Evolutionary conservation across 2,888 invertebrate genomes (phyloP).

Genomic region (Limnephilus lunatus): DNA sequence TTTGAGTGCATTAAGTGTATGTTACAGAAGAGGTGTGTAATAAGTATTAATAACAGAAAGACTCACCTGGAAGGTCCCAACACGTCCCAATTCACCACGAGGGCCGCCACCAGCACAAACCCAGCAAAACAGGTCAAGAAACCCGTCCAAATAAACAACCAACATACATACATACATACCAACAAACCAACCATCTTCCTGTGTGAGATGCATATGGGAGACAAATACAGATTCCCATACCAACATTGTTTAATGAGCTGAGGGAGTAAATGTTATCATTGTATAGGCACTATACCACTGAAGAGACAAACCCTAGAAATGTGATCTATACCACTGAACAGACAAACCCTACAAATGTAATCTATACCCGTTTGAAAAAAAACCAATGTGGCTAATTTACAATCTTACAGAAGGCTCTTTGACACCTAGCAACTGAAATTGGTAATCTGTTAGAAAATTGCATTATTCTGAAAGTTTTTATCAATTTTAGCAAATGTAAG

Average conservation of each 20-base stretch:
- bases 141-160: conserved; percentile 10
- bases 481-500: neutral
- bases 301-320: neutral
- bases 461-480: neutral
- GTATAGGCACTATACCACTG: neutral
- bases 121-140: conserved; percentile 11
- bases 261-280: neutral
- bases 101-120: conserved; percentile 62
- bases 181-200: neutral
- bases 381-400: neutral
- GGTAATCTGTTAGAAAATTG: too few species aligned
- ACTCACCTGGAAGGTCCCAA: conserved; percentile 62
- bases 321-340: neutral
- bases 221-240: neutral
- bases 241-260: neutral
- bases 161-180: neutral
- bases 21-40: neutral
- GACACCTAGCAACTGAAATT: too few species aligned
- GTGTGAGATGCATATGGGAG: neutral
- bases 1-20: neutral
- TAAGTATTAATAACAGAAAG: conserved; percentile 32
- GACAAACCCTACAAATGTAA: neutral
- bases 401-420: too few species aligned
- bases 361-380: neutral
- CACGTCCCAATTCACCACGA: conserved; percentile 63